Evolutionary conservation across 2,113 vertebrate species (phyloP).

Genomic region (Tamias sibiricus): DNA sequence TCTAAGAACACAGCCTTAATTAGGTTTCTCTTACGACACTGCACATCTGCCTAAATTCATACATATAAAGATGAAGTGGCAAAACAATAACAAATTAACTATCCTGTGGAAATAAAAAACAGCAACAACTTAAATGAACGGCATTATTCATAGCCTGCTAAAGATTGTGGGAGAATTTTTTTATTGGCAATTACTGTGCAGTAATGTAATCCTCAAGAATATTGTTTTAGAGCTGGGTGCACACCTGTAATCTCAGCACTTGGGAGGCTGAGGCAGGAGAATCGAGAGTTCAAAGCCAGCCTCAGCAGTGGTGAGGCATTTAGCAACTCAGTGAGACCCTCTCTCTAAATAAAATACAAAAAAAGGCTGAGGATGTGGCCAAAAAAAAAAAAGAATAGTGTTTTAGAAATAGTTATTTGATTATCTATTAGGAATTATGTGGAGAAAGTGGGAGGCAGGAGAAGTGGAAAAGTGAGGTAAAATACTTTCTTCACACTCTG

Average conservation of each 20-base stretch:
- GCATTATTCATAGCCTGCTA: neutral
- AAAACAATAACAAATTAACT: slow-evolving; percentile 46
- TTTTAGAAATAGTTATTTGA: neutral
- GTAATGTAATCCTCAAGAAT: neutral
- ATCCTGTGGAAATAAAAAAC: neutral
- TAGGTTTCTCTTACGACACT: neutral
- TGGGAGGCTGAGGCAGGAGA: too few relatives aligned
- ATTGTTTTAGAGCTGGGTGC: neutral
- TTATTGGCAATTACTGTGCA: neutral
- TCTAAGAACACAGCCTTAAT: neutral
- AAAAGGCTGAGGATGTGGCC: too few relatives aligned
- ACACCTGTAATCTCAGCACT: too few relatives aligned
- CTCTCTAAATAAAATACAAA: too few relatives aligned
- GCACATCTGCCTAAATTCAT: slow-evolving; percentile 18
- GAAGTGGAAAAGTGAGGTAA: neutral
- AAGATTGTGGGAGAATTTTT: neutral
- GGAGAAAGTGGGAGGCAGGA: neutral
- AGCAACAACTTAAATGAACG: neutral
- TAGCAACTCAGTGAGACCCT: too few relatives aligned
- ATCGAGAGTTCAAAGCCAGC: too few relatives aligned
- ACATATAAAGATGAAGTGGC: neutral
- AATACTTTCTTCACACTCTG: neutral
- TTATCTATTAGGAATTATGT: neutral
- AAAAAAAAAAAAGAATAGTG: neutral
- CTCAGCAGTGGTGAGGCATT: too few relatives aligned